A percentile compares a stretch with the other conserved stretches of the same genome.
These are phyloP conservation scores for Eleutherodactylus coqui DNA, from an alignment of 2,797 vertebrate species.

Conservation along the genomic window DNA sequence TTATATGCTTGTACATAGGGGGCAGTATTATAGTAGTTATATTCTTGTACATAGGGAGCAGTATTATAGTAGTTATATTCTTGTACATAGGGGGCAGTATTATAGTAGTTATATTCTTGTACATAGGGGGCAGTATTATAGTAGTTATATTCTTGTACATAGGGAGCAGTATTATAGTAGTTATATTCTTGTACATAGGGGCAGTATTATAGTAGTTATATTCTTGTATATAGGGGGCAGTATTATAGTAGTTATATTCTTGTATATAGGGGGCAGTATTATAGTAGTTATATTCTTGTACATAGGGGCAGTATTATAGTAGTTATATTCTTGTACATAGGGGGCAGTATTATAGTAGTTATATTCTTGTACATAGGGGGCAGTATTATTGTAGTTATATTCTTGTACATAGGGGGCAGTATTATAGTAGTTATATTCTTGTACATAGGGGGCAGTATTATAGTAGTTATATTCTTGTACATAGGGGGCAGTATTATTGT, in stretches of 20 bases:
- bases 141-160: conserved; percentile 7
- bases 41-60: neutral
- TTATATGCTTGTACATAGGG: too few relatives aligned
- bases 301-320: neutral
- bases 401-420: neutral
- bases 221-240: conserved; percentile 1
- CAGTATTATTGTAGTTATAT: conserved; percentile 6
- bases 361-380: neutral
- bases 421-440: conserved; percentile 7
- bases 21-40: conserved; percentile 1
- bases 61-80: conserved; percentile 15
- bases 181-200: conserved; percentile 1
- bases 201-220: conserved; percentile 15
- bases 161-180: neutral
- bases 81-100: conserved; percentile 6
- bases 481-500: conserved; percentile 3
- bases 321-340: conserved; percentile 5
- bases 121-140: conserved; percentile 4
- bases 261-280: neutral
- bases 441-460: conserved; percentile 1
- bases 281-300: conserved; percentile 13
- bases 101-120: conserved; percentile 24
- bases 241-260: conserved; percentile 15
- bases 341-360: conserved; percentile 6
- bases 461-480: conserved; percentile 4